Percentiles rank a stretch among this genome's conserved stretches.
Conservation (phyloP, 2,797 vertebrate species). For the Chromobotia macracanthus region DNA sequence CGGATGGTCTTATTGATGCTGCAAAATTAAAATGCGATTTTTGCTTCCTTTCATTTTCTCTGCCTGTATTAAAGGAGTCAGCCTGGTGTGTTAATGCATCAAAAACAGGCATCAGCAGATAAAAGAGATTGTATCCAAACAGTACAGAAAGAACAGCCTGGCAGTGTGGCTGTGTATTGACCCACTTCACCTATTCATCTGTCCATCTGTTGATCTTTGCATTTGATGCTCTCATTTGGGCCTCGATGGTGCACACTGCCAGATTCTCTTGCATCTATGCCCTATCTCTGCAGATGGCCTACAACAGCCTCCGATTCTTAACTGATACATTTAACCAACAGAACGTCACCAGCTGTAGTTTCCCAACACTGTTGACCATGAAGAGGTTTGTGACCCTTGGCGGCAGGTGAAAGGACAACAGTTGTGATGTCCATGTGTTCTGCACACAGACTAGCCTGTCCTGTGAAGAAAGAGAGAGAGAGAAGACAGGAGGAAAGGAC, state of each 20-base stretch:
- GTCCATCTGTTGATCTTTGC: constrained; percentile 22
- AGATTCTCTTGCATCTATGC: neutral
- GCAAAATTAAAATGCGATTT: neutral
- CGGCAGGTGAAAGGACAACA: constrained; percentile 48
- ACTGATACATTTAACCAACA: constrained; percentile 3
- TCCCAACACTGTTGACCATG: constrained; percentile 7
- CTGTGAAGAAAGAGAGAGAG: neutral
- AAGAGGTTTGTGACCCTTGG: constrained; percentile 47
- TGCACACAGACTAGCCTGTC: constrained; percentile 51
- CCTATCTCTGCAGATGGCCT: neutral
- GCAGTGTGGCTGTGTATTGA: constrained; percentile 27
- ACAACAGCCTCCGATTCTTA: constrained; percentile 5
- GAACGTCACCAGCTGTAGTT: constrained; percentile 8
- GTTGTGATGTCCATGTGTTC: constrained; percentile 50
- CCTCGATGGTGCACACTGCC: neutral
- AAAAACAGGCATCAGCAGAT: constrained; percentile 10
- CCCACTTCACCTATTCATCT: constrained; percentile 21
- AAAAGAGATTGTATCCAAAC: constrained; percentile 42
- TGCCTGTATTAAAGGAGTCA: too few relatives aligned
- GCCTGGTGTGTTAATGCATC: too few relatives aligned
- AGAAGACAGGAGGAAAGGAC: too few relatives aligned
- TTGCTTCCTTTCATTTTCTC: too few relatives aligned
- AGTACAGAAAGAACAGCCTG: constrained; percentile 62
- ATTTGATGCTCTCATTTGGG: neutral
- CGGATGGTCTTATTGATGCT: neutral